Percentiles rank a stretch among this genome's conserved stretches.
Evolutionary conservation across 1,140 invertebrate genomes (phyloP).

Genomic region (Trypoxylus dichotomus): DNA sequence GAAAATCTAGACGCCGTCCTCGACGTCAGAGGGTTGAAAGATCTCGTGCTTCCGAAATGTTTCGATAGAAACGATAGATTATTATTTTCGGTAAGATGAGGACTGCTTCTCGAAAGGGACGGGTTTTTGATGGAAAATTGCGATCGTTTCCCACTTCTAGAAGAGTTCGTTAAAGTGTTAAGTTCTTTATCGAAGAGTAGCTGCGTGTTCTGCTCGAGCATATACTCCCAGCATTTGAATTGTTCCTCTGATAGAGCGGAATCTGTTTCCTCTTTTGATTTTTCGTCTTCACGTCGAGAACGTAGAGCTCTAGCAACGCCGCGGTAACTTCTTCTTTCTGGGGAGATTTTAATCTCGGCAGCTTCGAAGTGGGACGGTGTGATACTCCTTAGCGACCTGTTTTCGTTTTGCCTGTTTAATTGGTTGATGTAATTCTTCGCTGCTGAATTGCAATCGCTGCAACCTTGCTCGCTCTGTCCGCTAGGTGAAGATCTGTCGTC

Average conservation of each 20-base stretch:
- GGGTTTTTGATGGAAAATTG: slow-evolving; percentile 56
- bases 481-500: slow-evolving; percentile 78
- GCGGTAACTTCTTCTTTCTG: slow-evolving; percentile 59
- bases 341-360: slow-evolving; percentile 46
- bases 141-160: slow-evolving; percentile 53
- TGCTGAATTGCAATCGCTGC: slow-evolving; percentile 59
- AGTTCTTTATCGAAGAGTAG: slow-evolving; percentile 85
- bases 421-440: slow-evolving; percentile 52
- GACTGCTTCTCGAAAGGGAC: slow-evolving; percentile 61
- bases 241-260: slow-evolving; percentile 75
- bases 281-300: slow-evolving; percentile 59
- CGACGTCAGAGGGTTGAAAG: slow-evolving; percentile 62
- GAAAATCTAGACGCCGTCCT: slow-evolving; percentile 47
- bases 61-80: slow-evolving; percentile 64
- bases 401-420: slow-evolving; percentile 47
- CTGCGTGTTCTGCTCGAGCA: slow-evolving; percentile 89
- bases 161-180: slow-evolving; percentile 71
- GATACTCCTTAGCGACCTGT: slow-evolving; percentile 48
- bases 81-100: slow-evolving; percentile 58
- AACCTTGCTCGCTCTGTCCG: slow-evolving; percentile 76
- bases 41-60: slow-evolving; percentile 77
- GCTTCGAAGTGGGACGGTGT: slow-evolving; percentile 50
- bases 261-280: slow-evolving; percentile 62
- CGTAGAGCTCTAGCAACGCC: slow-evolving; percentile 59
- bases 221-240: slow-evolving; percentile 91